A percentile compares a stretch with the other conserved stretches of the same genome.
Evolutionary conservation across 2,113 vertebrate species (phyloP).

Genomic region (Chitala chitala): DNA sequence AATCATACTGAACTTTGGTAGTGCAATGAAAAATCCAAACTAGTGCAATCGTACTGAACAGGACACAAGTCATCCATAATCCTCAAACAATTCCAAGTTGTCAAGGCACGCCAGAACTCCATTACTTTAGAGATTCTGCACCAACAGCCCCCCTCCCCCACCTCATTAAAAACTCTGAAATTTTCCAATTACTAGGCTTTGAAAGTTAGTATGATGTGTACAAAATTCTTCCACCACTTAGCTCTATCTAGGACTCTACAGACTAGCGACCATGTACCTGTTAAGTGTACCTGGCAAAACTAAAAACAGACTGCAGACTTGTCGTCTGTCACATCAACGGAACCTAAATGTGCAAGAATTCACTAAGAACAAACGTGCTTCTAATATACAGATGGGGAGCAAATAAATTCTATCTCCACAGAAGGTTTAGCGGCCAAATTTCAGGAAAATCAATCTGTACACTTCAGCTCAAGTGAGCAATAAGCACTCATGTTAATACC

Average conservation of each 20-base stretch:
- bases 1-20: slow-evolving; percentile 30
- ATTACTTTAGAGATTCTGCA: slow-evolving; percentile 23
- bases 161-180: slow-evolving; percentile 16
- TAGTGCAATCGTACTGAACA: slow-evolving; percentile 26
- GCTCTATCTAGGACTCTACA: background rate
- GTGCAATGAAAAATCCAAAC: slow-evolving; percentile 30
- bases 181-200: slow-evolving; percentile 8
- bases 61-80: slow-evolving; percentile 1
- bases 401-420: background rate
- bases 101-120: slow-evolving; percentile 40
- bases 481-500: too few relatives aligned
- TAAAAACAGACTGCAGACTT: background rate
- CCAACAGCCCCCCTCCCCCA: slow-evolving; percentile 2
- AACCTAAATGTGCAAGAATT: slow-evolving; percentile 1
- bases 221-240: background rate
- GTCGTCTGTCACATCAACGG: background rate
- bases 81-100: slow-evolving; percentile 25
- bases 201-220: slow-evolving; percentile 34
- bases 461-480: too few relatives aligned
- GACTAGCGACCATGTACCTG: background rate
- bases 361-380: background rate
- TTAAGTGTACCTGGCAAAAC: background rate
- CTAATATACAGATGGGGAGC: background rate
- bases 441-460: too few relatives aligned
- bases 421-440: too few relatives aligned